These are phyloP conservation scores for Heliconius cydno DNA, from an alignment of 2,888 invertebrate species.

Conservation along the genomic window DNA sequence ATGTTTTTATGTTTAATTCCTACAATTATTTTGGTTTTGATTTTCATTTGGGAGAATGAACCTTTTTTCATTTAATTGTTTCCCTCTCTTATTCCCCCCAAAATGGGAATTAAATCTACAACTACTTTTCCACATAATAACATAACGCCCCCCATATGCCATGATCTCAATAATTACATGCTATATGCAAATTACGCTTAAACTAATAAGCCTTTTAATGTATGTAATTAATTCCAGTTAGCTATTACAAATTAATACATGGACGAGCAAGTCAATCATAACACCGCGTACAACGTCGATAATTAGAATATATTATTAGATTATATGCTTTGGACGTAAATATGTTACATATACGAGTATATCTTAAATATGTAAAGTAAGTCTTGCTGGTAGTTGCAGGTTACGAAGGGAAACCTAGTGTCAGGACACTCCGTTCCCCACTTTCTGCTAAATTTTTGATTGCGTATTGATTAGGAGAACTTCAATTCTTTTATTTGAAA, in stretches of 20 bases:
- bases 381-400: no score
- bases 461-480: no score
- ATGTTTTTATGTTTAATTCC: not conserved
- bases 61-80: no score
- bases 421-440: no score
- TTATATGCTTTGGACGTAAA: not conserved
- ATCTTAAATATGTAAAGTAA: not conserved
- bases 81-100: not conserved
- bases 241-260: constrained; percentile 11
- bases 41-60: not conserved
- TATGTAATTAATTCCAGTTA: constrained; percentile 11
- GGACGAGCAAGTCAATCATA: not conserved
- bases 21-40: not conserved
- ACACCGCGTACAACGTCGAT: not conserved
- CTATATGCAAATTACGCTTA: not conserved
- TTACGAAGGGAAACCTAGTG: no score
- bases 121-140: not conserved
- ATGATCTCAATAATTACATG: not conserved
- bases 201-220: constrained; percentile 5
- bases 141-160: not conserved
- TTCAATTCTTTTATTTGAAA: no score
- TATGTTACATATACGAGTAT: not conserved
- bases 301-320: constrained; percentile 9
- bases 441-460: no score
- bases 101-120: not conserved